A percentile compares a stretch with the other conserved stretches of the same genome.
Evolutionary conservation across 2,888 invertebrate species (phyloP).

Genomic region (Leucoma salicis): DNA sequence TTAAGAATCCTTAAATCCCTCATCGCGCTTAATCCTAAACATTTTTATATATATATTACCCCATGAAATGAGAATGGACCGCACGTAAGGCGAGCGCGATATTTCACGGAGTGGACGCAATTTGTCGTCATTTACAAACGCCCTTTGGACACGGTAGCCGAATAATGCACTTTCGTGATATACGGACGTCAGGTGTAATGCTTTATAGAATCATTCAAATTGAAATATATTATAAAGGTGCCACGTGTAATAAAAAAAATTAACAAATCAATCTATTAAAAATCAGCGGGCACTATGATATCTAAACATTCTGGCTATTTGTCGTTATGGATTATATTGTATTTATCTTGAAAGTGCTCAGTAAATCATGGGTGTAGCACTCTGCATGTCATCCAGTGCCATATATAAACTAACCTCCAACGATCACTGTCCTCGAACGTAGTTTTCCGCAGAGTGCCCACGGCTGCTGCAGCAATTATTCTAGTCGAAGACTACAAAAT

Average conservation of each 20-base stretch:
- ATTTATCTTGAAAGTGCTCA: too few species aligned
- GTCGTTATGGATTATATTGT: too few species aligned
- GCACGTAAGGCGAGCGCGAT: conserved; percentile 21
- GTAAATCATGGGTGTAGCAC: too few species aligned
- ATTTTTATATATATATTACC: conserved; percentile 40
- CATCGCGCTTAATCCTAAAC: conserved; percentile 34
- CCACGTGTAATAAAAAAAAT: too few species aligned
- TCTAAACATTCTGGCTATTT: too few species aligned
- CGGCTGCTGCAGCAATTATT: too few species aligned
- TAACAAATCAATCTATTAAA: too few species aligned
- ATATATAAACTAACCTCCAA: not conserved
- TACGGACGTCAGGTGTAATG: not conserved
- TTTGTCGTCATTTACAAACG: conserved; percentile 48
- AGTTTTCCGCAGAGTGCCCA: conserved; percentile 6
- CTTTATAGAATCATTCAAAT: not conserved
- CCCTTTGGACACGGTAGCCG: conserved; percentile 18
- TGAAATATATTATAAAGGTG: not conserved
- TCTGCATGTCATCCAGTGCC: too few species aligned
- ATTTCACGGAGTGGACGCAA: conserved; percentile 36
- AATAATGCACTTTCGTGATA: conserved; percentile 19
- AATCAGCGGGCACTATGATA: too few species aligned
- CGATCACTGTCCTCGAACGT: conserved; percentile 8
- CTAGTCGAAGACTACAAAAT: too few species aligned
- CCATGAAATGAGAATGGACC: conserved; percentile 33
- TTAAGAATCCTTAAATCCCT: conserved; percentile 35